These are phyloP conservation scores for Acrobasis repandana DNA, from an alignment of 2,888 invertebrate species.

Conservation along the genomic window DNA sequence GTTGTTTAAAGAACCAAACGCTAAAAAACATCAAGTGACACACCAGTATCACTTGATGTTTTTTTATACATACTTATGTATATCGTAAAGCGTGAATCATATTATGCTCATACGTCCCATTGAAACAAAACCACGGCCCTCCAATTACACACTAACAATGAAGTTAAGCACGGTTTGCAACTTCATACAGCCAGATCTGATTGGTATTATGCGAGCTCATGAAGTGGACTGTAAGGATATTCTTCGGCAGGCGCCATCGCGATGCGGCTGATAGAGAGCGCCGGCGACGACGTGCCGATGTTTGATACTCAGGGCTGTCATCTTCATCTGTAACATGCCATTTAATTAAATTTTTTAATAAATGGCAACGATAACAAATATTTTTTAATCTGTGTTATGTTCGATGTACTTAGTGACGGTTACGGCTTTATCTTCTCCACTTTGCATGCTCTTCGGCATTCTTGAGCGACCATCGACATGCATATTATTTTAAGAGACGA, in stretches of 20 bases:
- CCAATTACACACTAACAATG: constrained; percentile 1
- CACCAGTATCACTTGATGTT: too few relatives aligned
- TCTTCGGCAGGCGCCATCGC: constrained; percentile 54
- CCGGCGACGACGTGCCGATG: constrained; percentile 64
- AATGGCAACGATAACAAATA: too few relatives aligned
- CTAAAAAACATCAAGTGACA: too few relatives aligned
- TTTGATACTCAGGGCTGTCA: constrained; percentile 49
- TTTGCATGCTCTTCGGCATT: not conserved
- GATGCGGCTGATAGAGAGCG: constrained; percentile 68
- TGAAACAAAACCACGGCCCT: not conserved
- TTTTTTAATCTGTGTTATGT: too few relatives aligned
- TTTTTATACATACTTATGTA: too few relatives aligned
- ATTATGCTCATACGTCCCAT: not conserved
- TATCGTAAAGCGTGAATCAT: not conserved
- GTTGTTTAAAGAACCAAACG: too few relatives aligned
- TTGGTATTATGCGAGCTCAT: constrained; percentile 8
- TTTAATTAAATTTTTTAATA: not conserved
- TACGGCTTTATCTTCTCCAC: not conserved
- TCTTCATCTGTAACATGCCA: not conserved
- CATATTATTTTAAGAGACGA: too few relatives aligned
- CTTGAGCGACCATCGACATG: not conserved
- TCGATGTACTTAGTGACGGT: too few relatives aligned
- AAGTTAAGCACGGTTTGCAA: not conserved
- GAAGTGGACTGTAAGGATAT: constrained; percentile 28
- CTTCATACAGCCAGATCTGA: constrained; percentile 15